phyloP scores from a whole-genome alignment of 2,888 invertebrate species.

The Drosophila rellima region DNA sequence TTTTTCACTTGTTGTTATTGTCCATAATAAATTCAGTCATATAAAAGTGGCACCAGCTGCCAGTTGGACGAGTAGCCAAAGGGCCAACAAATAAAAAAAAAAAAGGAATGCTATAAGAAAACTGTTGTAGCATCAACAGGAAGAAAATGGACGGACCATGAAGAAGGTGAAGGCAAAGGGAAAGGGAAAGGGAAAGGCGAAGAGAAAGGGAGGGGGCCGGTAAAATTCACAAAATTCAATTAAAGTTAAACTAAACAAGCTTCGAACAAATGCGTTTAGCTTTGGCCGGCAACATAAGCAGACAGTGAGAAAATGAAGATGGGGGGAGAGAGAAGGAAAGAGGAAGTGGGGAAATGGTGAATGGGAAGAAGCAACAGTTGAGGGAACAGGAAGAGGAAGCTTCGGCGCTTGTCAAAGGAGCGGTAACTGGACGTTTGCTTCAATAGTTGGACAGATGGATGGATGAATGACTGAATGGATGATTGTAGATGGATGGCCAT shows the following conservation, averaged over 20 bases:
- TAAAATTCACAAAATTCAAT: conserved; percentile 81
- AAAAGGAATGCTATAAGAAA: conserved; percentile 47
- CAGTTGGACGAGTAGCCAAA: conserved; percentile 55
- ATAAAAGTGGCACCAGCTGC: conserved; percentile 80
- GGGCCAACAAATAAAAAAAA: conserved; percentile 63
- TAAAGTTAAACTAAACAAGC: conserved; percentile 82
- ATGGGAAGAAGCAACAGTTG: conserved; percentile 26
- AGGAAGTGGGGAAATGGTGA: neutral
- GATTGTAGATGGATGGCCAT: conserved; percentile 62
- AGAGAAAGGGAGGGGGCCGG: conserved; percentile 38
- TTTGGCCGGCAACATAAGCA: conserved; percentile 49
- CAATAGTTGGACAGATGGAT: conserved; percentile 63
- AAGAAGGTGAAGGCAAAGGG: neutral
- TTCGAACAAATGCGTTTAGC: conserved; percentile 82
- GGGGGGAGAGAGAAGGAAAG: neutral
- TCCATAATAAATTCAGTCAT: conserved; percentile 79
- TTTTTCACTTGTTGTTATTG: conserved; percentile 52
- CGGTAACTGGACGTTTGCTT: conserved; percentile 62
- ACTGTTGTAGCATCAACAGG: conserved; percentile 49
- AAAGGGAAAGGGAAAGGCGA: conserved; percentile 34
- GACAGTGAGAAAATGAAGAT: conserved; percentile 7
- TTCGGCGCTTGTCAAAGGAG: conserved; percentile 71
- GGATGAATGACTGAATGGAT: conserved; percentile 39
- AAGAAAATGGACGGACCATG: conserved; percentile 24
- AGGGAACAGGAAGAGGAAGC: conserved; percentile 63